Base-by-base conservation (phyloP, 2,113 vertebrate genomes). In the Melanerpes formicivorus region DNA sequence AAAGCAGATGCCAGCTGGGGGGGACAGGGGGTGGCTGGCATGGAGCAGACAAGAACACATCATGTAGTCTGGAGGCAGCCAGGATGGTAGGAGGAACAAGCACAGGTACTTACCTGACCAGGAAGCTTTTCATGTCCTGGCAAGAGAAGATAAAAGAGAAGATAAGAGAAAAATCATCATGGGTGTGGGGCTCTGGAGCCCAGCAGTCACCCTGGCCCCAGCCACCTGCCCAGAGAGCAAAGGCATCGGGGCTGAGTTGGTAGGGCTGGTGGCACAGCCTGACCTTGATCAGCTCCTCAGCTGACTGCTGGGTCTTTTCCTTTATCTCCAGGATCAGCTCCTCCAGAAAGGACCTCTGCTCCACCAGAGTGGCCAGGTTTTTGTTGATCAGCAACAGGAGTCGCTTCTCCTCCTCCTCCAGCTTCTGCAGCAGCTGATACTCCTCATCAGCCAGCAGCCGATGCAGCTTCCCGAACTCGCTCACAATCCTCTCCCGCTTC, bases 331-430 rank as follows among this genome's bases (percentile, higher is more conserved):
- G 42, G 84, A 93, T 91, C 69, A 96, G 62, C 10, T 92, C 73
- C n/a, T 94, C 94, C 65, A 96, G 62, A 29, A 92, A 62, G 18
- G 46, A 87, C 70, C 77, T 96, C 82, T 93, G 87, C 22, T 95
- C 54, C 79, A 83, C 62, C 73, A 96, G 30, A 40, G 22, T 80
- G 40, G 55, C 18, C 77, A 94, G 29, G 70, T 95, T 96, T 88
- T 95, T 90, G 59, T n/a, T 90, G 70, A 96, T 90, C 73, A 37
- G 14, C 73, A 93, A 58, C n/a, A 96, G 93, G 78, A 96, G 95
- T 50, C 7, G 19, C 59, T 93, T 94, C 82, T 96, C 96, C 22
- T 96, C 95, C 66, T 93, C 84, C 80, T 95, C 95, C 85, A 96
- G 85, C 80, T 93, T 95, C 87, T 96, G 94, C 25, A 96, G 91